Evolutionary conservation across 2,888 invertebrate species (phyloP).

Genomic region (Trypoxylon attenuatum): DNA sequence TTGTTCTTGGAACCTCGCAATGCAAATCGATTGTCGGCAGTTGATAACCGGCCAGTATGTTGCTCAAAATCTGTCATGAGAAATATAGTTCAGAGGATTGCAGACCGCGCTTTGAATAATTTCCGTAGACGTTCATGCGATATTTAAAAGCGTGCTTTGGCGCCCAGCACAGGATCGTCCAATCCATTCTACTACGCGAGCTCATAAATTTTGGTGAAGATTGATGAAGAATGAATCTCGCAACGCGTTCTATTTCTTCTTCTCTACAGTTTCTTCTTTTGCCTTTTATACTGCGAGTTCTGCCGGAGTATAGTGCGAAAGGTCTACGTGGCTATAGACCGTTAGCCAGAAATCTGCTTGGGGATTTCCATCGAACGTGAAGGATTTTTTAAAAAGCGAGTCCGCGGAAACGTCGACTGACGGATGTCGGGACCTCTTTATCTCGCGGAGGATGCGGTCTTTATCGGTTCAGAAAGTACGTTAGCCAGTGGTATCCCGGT

Average conservation of each 20-base stretch:
- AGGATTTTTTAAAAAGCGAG: conserved; percentile 38
- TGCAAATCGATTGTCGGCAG: too few relatives aligned
- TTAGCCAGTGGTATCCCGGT: conserved; percentile 54
- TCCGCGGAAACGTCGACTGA: conserved; percentile 34
- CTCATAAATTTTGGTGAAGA: conserved; percentile 44
- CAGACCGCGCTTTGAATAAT: background rate
- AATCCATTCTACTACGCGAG: conserved; percentile 28
- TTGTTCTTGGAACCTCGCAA: too few relatives aligned
- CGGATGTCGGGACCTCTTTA: conserved; percentile 57
- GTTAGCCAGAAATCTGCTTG: conserved; percentile 43
- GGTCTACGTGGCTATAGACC: conserved; percentile 13
- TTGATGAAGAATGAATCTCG: conserved; percentile 49
- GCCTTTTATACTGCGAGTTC: too few relatives aligned
- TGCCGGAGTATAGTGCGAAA: conserved; percentile 2
- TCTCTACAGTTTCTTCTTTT: too few relatives aligned
- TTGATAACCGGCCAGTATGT: too few relatives aligned
- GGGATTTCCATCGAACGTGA: conserved; percentile 44
- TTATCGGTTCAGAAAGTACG: conserved; percentile 61
- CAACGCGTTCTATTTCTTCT: conserved; percentile 19
- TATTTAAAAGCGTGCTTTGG: conserved; percentile 19
- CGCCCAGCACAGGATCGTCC: conserved; percentile 7
- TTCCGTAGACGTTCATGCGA: conserved; percentile 3
- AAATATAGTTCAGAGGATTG: too few relatives aligned
- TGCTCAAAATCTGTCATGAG: too few relatives aligned
- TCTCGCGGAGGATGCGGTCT: conserved; percentile 60